Conservation (phyloP, 2,888 invertebrate species). For the Pristionchus exspectatus region DNA sequence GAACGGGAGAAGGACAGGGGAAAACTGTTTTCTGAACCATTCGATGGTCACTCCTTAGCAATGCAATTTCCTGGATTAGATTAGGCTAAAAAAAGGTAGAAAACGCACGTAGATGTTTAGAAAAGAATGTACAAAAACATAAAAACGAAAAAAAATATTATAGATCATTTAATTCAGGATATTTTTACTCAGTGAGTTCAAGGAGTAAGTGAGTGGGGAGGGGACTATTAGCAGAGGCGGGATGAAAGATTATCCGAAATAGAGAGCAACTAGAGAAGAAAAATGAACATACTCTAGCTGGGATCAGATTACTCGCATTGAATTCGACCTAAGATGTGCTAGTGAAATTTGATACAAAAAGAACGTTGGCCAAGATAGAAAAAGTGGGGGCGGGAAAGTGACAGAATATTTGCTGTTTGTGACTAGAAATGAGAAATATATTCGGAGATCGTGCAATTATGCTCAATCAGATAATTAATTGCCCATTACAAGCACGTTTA, state of each 20-base stretch:
- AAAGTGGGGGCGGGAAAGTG: not conserved
- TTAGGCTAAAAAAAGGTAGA: not conserved
- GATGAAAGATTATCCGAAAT: not conserved
- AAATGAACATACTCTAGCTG: not conserved
- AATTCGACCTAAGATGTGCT: not conserved
- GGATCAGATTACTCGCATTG: not conserved
- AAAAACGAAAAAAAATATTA: no score
- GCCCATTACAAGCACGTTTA: not conserved
- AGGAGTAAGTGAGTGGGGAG: not conserved
- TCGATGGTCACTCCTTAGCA: not conserved
- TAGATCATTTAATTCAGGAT: no score
- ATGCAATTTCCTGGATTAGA: not conserved
- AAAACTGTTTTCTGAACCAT: not conserved
- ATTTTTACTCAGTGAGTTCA: not conserved
- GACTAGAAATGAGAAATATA: not conserved
- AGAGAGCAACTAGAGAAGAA: not conserved
- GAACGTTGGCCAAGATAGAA: not conserved
- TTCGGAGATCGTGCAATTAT: not conserved
- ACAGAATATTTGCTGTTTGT: not conserved
- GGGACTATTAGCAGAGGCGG: not conserved
- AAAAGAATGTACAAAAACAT: no score
- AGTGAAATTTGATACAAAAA: conserved; percentile 1
- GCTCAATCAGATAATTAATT: not conserved
- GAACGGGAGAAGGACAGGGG: not conserved
- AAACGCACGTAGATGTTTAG: not conserved